Base-by-base conservation (phyloP, 64 coral and sea anemone species). In the Actinia equina region DNA sequence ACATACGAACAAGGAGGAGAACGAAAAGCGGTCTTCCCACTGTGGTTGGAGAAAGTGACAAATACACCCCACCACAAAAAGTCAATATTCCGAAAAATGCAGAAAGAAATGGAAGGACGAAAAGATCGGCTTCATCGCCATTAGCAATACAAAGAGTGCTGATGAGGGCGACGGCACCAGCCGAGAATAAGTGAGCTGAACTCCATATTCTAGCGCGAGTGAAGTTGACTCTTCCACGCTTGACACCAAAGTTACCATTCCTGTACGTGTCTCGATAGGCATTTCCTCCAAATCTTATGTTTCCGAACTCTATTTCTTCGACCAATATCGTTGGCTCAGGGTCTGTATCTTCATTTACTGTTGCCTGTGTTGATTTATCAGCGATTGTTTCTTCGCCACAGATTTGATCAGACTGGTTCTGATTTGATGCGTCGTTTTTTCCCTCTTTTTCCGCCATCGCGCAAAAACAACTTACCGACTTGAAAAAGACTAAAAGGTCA, bases 161-260 rank as follows among this genome's bases (percentile, higher is more conserved):
- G 17, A 65, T 3, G 62, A 18, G 2, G 17, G 18, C 22, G 6
- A 78, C 44, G 76, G 27, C 6, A 6, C 26, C 11, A 78, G 76
- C 76, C 13, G 17, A 18, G n/a, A 78, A 17, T 5, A 78, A 43
- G 27, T 78, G 76, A 78, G 76, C 26, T 2, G 13, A 20, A 41
- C 26, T 78, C 76, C 76, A 78, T 78, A 17, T 78, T 18, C 18
- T 78, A 43, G 76, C 76, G 14, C 76, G 76, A 78, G 27, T 44
- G 30, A 78, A 78, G 26, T 78, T 43, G 0, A 78, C 27, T 78
- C 76, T 43, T 78, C 76, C 76, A 25, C 76, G 76, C 26, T 43
- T 78, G 2, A 78, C 10, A 78, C 76, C 76, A 45, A 78, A 78
- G 76, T 78, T 78, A 18, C 76, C 76, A 78, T 78, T 45, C 16